Percentiles rank a stretch among this genome's conserved stretches.
Evolutionary conservation across 2,888 invertebrate species (phyloP).

Genomic region (Phymatocera aterrima): DNA sequence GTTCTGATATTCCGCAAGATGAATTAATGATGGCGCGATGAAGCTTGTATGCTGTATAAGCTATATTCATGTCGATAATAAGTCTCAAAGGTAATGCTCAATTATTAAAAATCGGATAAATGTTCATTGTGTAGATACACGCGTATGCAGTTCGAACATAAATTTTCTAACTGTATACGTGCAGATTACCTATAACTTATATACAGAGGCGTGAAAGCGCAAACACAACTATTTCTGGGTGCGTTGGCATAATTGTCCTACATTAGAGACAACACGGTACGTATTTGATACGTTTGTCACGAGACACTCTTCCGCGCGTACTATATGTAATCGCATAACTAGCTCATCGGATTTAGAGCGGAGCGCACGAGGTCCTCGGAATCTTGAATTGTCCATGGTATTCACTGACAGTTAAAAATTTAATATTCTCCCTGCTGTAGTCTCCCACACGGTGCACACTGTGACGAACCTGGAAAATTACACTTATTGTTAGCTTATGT

Average conservation of each 20-base stretch:
- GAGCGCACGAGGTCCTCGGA: not conserved
- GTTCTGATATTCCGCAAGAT: not conserved
- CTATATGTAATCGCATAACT: not conserved
- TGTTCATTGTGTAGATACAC: too few species aligned
- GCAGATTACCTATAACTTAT: conserved; percentile 2
- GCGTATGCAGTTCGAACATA: not conserved
- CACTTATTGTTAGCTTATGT: not conserved
- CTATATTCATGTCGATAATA: too few species aligned
- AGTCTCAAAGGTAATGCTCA: too few species aligned
- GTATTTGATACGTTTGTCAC: conserved; percentile 39
- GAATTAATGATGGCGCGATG: not conserved
- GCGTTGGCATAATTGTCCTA: conserved; percentile 15
- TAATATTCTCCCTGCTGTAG: conserved; percentile 17
- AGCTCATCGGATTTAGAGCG: conserved; percentile 27
- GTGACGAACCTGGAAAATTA: not conserved
- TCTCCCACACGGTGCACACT: not conserved
- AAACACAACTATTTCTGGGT: not conserved
- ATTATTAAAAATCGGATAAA: too few species aligned
- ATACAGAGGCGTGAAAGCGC: conserved; percentile 10
- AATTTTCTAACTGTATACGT: not conserved
- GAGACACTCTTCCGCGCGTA: not conserved
- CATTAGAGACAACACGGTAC: conserved; percentile 3
- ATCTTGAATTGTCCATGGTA: conserved; percentile 11
- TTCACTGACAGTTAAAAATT: conserved; percentile 27
- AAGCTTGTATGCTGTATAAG: not conserved